phyloP scores from a whole-genome alignment of 2,113 vertebrate species.

The Saimiri boliviensis region DNA sequence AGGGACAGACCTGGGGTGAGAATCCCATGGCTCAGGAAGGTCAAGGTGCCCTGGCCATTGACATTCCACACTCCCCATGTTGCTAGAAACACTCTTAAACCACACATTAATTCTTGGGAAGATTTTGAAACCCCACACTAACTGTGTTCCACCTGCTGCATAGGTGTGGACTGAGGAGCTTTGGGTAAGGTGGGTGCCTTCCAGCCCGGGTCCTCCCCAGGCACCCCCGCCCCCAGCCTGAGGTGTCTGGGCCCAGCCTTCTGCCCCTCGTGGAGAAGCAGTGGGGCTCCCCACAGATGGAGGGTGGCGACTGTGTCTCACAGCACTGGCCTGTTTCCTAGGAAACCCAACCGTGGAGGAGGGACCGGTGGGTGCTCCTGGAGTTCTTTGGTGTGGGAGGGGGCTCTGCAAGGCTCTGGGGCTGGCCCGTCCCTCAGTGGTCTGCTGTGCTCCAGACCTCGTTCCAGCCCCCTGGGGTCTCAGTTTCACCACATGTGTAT shows the following conservation, averaged over 20 bases:
- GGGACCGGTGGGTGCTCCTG: background rate
- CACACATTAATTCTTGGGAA: background rate
- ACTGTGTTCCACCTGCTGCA: background rate
- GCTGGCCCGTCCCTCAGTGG: too few species aligned
- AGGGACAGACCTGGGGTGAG: background rate
- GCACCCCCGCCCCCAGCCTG: too few species aligned
- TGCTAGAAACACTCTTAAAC: background rate
- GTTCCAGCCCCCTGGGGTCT: background rate
- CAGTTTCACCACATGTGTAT: too few species aligned
- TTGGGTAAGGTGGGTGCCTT: too few species aligned
- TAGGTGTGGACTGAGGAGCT: background rate
- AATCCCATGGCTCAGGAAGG: too few species aligned
- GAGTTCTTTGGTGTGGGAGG: background rate
- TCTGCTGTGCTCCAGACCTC: too few species aligned
- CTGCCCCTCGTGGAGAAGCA: too few species aligned
- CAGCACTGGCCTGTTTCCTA: constrained; percentile 3
- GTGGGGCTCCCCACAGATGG: background rate
- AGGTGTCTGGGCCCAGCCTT: background rate
- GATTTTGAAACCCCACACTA: background rate
- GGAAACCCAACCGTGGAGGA: background rate
- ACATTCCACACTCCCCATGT: background rate
- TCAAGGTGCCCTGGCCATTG: background rate
- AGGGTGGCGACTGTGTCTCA: background rate
- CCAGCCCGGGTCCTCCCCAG: too few species aligned
- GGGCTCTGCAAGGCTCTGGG: too few species aligned